Percentiles rank a stretch among this genome's conserved stretches.
Conservation (phyloP, 1,140 invertebrate genomes). For the Drosophila sproati region DNA sequence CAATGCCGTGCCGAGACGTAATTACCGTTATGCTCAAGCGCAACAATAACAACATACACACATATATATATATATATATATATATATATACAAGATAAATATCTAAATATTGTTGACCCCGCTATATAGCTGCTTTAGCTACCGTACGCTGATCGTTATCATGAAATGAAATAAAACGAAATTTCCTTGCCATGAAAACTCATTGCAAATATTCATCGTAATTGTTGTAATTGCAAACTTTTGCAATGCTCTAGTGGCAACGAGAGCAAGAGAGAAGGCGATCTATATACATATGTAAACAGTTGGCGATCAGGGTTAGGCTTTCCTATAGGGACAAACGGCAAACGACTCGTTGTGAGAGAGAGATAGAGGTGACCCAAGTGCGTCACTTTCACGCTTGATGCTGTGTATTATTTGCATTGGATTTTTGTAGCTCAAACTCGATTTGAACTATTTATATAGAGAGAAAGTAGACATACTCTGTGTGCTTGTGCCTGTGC, state of each 20-base stretch:
- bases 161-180: conserved; percentile 60
- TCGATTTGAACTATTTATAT: conserved; percentile 72
- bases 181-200: conserved; percentile 45
- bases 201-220: conserved; percentile 43
- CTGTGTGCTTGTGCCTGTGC: not conserved
- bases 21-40: conserved; percentile 81
- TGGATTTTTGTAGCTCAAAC: conserved; percentile 51
- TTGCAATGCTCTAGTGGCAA: conserved; percentile 27
- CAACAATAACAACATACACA: conserved; percentile 51
- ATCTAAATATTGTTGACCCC: conserved; percentile 60
- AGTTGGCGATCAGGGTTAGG: conserved; percentile 2
- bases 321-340: conserved; percentile 13
- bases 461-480: conserved; percentile 67
- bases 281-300: not conserved
- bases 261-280: not conserved
- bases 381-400: conserved; percentile 67
- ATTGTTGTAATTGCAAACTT: conserved; percentile 57
- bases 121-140: conserved; percentile 12
- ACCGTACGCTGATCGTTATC: conserved; percentile 46
- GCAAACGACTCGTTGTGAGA: conserved; percentile 9
- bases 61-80: too few relatives aligned
- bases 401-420: conserved; percentile 63
- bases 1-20: conserved; percentile 77
- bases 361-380: conserved; percentile 31
- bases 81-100: conserved; percentile 62